These are phyloP conservation scores for Coremacera marginata DNA, from an alignment of 2,888 invertebrate species.

Conservation along the genomic window DNA sequence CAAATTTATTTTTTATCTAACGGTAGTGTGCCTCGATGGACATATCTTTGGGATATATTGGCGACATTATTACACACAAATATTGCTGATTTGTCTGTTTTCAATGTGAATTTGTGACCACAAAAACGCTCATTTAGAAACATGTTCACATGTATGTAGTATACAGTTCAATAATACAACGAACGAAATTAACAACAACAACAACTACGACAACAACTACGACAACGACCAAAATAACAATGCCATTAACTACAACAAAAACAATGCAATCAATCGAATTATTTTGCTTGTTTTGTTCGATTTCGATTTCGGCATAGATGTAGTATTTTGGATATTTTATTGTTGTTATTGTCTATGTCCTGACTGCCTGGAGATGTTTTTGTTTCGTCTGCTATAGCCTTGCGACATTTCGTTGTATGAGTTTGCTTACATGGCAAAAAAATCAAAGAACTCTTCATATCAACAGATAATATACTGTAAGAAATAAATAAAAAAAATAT, in stretches of 20 bases:
- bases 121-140: neutral
- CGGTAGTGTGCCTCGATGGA: neutral
- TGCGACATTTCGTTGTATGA: neutral
- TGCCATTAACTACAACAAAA: neutral
- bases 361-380: neutral
- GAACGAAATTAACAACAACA: neutral
- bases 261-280: slow-evolving; percentile 32
- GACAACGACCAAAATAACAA: neutral
- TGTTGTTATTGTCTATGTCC: slow-evolving; percentile 1
- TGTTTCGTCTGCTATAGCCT: neutral
- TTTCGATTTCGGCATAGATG: neutral
- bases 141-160: neutral
- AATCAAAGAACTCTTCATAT: too few relatives aligned
- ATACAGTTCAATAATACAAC: neutral
- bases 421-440: neutral
- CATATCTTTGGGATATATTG: neutral
- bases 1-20: neutral
- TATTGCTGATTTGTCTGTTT: slow-evolving; percentile 32
- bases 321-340: slow-evolving; percentile 17
- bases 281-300: slow-evolving; percentile 27
- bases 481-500: too few relatives aligned
- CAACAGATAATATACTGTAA: too few relatives aligned
- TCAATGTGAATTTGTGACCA: slow-evolving; percentile 21
- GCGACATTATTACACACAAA: slow-evolving; percentile 10
- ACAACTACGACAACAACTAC: neutral